Evolutionary conservation across 2,113 vertebrate species (phyloP).

Genomic region (Nothobranchius kuhntae): DNA sequence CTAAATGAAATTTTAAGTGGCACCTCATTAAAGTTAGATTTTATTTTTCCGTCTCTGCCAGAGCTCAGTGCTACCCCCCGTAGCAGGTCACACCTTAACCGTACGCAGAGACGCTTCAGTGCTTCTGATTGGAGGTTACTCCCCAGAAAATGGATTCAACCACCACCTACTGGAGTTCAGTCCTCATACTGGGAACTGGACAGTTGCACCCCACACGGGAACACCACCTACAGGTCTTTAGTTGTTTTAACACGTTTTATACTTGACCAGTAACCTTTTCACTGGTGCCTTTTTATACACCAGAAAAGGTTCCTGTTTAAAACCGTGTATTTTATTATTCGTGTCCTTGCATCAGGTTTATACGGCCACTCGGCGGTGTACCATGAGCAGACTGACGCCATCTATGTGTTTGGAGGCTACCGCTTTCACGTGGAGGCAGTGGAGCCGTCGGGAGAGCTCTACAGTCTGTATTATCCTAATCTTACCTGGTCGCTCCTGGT

Average conservation of each 20-base stretch:
- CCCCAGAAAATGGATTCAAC: slow-evolving; percentile 91
- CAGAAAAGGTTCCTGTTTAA: not conserved
- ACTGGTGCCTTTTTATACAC: not conserved
- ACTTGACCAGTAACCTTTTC: not conserved
- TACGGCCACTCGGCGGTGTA: slow-evolving; percentile 91
- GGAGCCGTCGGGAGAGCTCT: slow-evolving; percentile 87
- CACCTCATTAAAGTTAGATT: not conserved
- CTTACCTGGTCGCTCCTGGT: slow-evolving; percentile 91
- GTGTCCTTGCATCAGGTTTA: slow-evolving; percentile 75
- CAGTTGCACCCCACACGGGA: slow-evolving; percentile 81
- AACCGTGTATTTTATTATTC: not conserved
- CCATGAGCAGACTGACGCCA: slow-evolving; percentile 87
- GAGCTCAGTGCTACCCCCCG: slow-evolving; percentile 81
- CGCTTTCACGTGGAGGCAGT: slow-evolving; percentile 92
- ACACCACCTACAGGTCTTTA: slow-evolving; percentile 88
- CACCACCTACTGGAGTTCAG: slow-evolving; percentile 87
- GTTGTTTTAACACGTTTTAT: not conserved
- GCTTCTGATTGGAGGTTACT: slow-evolving; percentile 90
- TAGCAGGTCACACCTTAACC: slow-evolving; percentile 89
- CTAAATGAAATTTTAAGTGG: not conserved
- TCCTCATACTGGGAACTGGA: slow-evolving; percentile 84
- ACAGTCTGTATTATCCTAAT: slow-evolving; percentile 89
- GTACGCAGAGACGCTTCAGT: slow-evolving; percentile 81
- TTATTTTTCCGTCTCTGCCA: slow-evolving; percentile 39
- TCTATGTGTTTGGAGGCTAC: slow-evolving; percentile 92